Evolutionary conservation across 2,888 invertebrate genomes (phyloP).

Genomic region (Harmothoe impar): DNA sequence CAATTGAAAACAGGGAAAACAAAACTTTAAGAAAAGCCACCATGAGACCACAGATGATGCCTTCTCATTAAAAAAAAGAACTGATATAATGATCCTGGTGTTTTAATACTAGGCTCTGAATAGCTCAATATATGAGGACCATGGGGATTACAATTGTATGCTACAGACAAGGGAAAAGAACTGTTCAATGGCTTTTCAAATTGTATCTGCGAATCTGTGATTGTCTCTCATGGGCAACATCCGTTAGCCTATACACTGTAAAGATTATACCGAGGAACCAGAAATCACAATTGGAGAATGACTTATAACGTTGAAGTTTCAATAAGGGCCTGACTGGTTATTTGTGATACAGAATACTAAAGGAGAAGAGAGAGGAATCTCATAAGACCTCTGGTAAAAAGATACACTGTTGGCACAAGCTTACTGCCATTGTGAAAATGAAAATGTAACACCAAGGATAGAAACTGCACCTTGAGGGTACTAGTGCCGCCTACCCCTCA

Average conservation of each 20-base stretch:
- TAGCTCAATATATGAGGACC: slow-evolving; percentile 14
- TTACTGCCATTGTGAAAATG: not conserved
- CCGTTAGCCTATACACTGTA: not conserved
- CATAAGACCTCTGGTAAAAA: not conserved
- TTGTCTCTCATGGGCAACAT: not conserved
- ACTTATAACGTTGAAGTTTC: not conserved
- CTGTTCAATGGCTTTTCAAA: not conserved
- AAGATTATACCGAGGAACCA: not conserved
- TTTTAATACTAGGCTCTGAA: not conserved
- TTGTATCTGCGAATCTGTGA: slow-evolving; percentile 35
- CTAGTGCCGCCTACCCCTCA: not conserved
- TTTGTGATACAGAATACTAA: not conserved
- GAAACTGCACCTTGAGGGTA: not conserved
- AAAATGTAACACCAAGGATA: not conserved
- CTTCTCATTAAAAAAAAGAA: not conserved
- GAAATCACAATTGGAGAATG: not conserved
- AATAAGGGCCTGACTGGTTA: slow-evolving; percentile 12
- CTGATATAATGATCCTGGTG: not conserved
- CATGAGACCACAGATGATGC: slow-evolving; percentile 13
- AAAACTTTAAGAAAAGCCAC: not conserved
- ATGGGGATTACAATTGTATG: not conserved
- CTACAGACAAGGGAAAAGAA: not conserved
- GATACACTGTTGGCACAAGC: not conserved
- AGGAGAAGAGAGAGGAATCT: slow-evolving; percentile 5
- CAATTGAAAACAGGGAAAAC: not conserved